Base-by-base conservation (phyloP, 1,140 invertebrate species). In the Pseudomyrmex pallidus region DNA sequence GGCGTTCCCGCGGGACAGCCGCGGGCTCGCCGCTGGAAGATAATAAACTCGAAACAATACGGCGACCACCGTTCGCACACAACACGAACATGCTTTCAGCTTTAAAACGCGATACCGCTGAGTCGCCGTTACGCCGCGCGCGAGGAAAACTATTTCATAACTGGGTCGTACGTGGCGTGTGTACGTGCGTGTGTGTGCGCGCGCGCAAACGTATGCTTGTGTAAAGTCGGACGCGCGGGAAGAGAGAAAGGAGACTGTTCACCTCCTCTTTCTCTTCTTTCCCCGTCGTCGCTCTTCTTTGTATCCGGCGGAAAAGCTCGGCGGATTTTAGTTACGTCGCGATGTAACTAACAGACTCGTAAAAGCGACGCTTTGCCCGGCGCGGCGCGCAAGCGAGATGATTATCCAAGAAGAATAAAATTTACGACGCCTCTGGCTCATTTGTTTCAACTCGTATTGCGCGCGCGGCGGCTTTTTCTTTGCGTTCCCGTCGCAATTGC, bases 71-170 rank as follows among this genome's bases (percentile, higher is more conserved):
- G 77, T 84, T 80, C 80, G 61, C 82, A 80, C 83, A 66, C 77
- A 84, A 93, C 92, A 93, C 87, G 91, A 90, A 87, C 92, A 92
- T 91, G 92, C 92, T 93, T 93, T 93, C 92, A 93, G 90, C 89
- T 92, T 93, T 91, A 92, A 92, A 93, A 88, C 85, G 85, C 85
- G 87, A 91, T 91, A 90, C 76, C 66, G 74, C 74, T 57, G 87
- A 90, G 85, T 88, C 85, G 83, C 72, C 62, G 74, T 74, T 90
- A 84, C 84, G 57, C 56, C 22, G 63, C 50, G 82, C 52, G 52
- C 66, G 68, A 67, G 74, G 85, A 78, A 83, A 89, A 90, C 85
- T 86, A 87, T 88, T 86, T 84, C 86, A 85, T 86, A 91, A 90
- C 85, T 91, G 77, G 86, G 89, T 90, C 90, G 86, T 64, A 66